Evolutionary conservation across 2,888 invertebrate species (phyloP).

Genomic region (Andrena fulva): DNA sequence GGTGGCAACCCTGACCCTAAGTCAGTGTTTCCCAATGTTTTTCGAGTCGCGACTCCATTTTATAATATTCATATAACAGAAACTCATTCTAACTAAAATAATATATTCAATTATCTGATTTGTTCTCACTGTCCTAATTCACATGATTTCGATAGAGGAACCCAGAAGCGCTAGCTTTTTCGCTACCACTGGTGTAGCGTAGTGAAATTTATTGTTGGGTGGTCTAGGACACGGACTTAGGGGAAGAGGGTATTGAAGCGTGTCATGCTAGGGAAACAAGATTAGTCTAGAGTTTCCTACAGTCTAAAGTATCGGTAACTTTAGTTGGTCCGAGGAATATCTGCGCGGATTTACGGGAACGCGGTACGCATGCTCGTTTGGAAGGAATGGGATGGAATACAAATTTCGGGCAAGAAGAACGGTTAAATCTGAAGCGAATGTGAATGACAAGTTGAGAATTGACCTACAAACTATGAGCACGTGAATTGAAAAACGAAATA

Average conservation of each 20-base stretch:
- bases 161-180: neutral
- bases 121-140: no score
- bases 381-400: neutral
- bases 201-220: constrained; percentile 15
- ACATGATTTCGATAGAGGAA: neutral
- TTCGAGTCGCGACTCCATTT: no score
- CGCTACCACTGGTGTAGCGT: neutral
- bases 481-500: neutral
- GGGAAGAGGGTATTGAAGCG: constrained; percentile 19
- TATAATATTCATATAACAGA: no score
- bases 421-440: neutral
- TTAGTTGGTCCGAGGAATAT: neutral
- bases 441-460: neutral
- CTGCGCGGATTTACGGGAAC: neutral
- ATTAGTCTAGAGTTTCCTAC: constrained; percentile 21
- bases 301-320: constrained; percentile 18
- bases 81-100: no score
- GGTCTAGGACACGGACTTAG: constrained; percentile 2
- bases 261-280: constrained; percentile 9
- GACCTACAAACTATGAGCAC: neutral
- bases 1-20: no score
- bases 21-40: no score
- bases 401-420: constrained; percentile 1
- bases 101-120: no score
- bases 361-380: neutral